Percentiles rank a stretch among this genome's conserved stretches.
Conservation (phyloP, 2,888 invertebrate species). For the Tridacna gigas region DNA sequence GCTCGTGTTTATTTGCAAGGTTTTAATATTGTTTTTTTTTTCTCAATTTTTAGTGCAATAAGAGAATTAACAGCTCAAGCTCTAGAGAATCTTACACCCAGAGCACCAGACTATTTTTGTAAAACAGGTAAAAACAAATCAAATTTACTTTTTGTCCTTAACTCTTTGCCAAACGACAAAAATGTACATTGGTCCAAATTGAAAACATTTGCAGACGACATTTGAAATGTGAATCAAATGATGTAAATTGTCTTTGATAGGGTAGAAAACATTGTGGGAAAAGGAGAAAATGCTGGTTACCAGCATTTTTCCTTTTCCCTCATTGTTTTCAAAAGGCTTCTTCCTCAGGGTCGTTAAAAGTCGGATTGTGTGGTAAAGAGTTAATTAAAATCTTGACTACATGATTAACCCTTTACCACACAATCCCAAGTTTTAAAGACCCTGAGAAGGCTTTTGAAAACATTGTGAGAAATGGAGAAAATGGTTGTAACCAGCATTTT, state of each 20-base stretch:
- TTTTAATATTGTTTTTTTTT: not conserved
- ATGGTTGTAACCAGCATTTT: too few species aligned
- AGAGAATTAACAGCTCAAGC: conserved; percentile 10
- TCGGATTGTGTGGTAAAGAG: not conserved
- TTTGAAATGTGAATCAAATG: not conserved
- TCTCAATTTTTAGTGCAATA: not conserved
- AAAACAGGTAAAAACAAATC: conserved; percentile 3
- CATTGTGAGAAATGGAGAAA: not conserved
- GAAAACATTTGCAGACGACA: not conserved
- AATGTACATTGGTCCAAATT: not conserved
- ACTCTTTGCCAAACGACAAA: not conserved
- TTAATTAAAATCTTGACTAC: too few species aligned
- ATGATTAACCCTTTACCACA: not conserved
- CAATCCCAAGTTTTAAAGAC: too few species aligned
- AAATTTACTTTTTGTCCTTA: not conserved
- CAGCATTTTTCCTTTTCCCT: conserved; percentile 4
- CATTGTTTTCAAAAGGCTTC: not conserved
- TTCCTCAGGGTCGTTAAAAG: not conserved
- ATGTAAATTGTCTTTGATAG: too few species aligned
- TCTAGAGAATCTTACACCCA: not conserved
- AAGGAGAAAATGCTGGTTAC: conserved; percentile 8
- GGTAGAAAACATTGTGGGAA: not conserved
- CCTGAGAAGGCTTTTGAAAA: too few species aligned
- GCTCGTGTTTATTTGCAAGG: too few species aligned
- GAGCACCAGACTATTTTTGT: conserved; percentile 1